Conservation (phyloP, 2,888 invertebrate genomes). For the Aricia artaxerxes region DNA sequence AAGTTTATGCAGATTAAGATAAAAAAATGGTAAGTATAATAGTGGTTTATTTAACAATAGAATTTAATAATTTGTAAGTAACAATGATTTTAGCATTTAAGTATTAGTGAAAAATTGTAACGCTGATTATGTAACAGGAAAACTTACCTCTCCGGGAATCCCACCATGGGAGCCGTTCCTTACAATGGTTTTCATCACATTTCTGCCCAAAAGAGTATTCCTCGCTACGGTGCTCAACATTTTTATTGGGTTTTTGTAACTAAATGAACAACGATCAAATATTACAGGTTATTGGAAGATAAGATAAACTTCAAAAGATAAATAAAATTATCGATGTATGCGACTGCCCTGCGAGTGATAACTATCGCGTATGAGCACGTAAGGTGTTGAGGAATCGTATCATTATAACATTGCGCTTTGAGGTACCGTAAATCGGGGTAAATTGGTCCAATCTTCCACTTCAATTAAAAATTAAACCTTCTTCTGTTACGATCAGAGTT, state of each 20-base stretch:
- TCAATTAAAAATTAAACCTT: too few species aligned
- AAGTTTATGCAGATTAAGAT: too few species aligned
- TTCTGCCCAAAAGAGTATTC: constrained; percentile 62
- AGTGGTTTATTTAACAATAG: too few species aligned
- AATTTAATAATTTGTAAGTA: too few species aligned
- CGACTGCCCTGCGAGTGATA: constrained; percentile 49
- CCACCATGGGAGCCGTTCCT: constrained; percentile 71
- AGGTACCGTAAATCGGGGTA: background rate
- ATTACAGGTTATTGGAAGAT: constrained; percentile 50
- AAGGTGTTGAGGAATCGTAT: constrained; percentile 26
- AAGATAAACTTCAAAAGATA: constrained; percentile 51
- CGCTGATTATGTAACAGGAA: constrained; percentile 55
- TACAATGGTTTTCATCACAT: constrained; percentile 61
- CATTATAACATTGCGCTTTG: background rate
- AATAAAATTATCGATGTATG: constrained; percentile 42
- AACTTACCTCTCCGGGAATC: constrained; percentile 66
- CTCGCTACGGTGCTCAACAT: constrained; percentile 70
- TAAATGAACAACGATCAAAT: constrained; percentile 34
- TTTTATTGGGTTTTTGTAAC: constrained; percentile 46
- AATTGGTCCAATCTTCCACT: too few species aligned
- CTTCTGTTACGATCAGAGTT: too few species aligned
- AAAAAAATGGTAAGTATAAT: too few species aligned
- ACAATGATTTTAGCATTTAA: background rate
- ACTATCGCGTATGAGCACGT: constrained; percentile 33
- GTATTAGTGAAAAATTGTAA: background rate